These are phyloP conservation scores for silkworm (Bombyx mori) DNA, from an alignment of 1,140 invertebrate species.

Conservation along the genomic window ASM3026992v2 NC_085119.1:9729001-9729500, in stretches of 20 bases:
- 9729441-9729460: constrained; percentile 52
- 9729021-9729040: constrained; percentile 47
- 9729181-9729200: constrained; percentile 20
- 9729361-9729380: constrained; percentile 70
- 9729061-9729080: constrained; percentile 72
- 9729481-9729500: too few species aligned
- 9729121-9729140: constrained; percentile 62
- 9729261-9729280: constrained; percentile 38
- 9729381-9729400: constrained; percentile 72
- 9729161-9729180: constrained; percentile 8
- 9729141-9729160: neutral
- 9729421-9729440: constrained; percentile 73
- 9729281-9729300: constrained; percentile 64
- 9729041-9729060: constrained; percentile 62
- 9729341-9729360: constrained; percentile 72
- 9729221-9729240: constrained; percentile 33
- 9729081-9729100: constrained; percentile 68
- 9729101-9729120: constrained; percentile 72
- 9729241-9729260: constrained; percentile 66
- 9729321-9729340: constrained; percentile 72
- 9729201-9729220: constrained; percentile 17
- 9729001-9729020: constrained; percentile 34
- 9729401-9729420: constrained; percentile 71
- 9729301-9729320: constrained; percentile 71
- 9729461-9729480: constrained; percentile 29